phyloP scores from a whole-genome alignment of 1,140 invertebrate species.

The Acyrthosiphon pisum region DNA sequence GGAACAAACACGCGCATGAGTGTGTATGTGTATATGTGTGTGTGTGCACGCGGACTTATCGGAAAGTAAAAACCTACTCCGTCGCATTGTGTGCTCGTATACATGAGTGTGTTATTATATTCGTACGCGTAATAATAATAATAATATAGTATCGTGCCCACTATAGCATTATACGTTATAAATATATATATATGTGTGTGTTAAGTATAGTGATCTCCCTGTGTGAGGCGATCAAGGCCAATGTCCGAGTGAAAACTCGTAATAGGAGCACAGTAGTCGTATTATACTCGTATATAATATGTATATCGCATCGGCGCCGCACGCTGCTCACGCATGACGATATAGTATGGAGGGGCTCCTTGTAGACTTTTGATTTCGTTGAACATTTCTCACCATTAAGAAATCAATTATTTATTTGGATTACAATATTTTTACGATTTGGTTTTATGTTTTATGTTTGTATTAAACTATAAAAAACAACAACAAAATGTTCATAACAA shows the following conservation, averaged over 20 bases:
- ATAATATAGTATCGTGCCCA: background rate
- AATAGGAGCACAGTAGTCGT: background rate
- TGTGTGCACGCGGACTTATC: background rate
- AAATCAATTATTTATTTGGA: background rate
- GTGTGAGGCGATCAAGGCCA: constrained; percentile 22
- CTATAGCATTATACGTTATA: background rate
- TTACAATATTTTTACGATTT: no score
- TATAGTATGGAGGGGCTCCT: background rate
- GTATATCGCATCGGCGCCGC: background rate
- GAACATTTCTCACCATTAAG: background rate
- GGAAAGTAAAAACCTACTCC: constrained; percentile 1
- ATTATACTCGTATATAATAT: background rate
- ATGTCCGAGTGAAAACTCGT: constrained; percentile 32
- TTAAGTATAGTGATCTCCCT: background rate
- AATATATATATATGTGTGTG: background rate
- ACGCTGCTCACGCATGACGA: background rate
- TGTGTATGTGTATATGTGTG: background rate
- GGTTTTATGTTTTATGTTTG: background rate
- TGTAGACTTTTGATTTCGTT: background rate
- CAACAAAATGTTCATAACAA: background rate
- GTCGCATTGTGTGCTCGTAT: background rate
- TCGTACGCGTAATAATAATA: constrained; percentile 13
- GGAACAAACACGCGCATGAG: background rate
- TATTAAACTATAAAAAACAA: background rate
- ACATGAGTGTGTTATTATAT: background rate